phyloP scores from a whole-genome alignment of 2,797 vertebrate species.

The Lepilemur septentrionalis region DNA sequence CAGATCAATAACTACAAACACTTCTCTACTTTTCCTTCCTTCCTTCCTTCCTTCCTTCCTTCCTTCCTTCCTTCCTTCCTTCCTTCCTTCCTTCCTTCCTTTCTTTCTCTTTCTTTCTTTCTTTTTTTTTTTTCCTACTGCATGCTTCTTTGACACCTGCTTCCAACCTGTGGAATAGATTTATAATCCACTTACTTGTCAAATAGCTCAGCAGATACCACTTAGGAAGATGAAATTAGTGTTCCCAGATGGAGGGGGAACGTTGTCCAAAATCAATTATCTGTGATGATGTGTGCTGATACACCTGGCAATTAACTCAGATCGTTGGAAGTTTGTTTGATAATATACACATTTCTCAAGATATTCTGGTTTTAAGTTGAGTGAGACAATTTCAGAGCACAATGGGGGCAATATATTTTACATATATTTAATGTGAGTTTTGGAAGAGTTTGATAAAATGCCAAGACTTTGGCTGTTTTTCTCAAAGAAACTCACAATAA shows the following conservation, averaged over 20 bases:
- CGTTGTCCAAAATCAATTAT: neutral
- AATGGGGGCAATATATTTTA: neutral
- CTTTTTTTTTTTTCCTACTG: neutral
- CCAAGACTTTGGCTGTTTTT: neutral
- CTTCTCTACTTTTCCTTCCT: neutral
- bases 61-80: too few species aligned
- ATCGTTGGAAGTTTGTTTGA: neutral
- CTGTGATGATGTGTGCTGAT: neutral
- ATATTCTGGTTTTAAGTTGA: neutral
- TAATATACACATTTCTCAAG: neutral
- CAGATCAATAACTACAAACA: neutral
- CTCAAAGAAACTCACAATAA: neutral
- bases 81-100: too few species aligned
- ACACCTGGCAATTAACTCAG: neutral
- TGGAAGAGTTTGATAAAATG: constrained; percentile 27
- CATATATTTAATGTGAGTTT: constrained; percentile 19
- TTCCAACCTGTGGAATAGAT: neutral
- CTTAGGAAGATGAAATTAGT: neutral
- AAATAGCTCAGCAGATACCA: neutral
- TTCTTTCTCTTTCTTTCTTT: too few species aligned
- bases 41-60: too few species aligned
- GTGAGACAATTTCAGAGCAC: neutral
- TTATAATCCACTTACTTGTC: neutral
- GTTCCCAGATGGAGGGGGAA: neutral
- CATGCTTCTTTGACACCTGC: neutral